These are phyloP conservation scores for Athalia circularis DNA, from an alignment of 2,888 invertebrate species.

Conservation along the genomic window DNA sequence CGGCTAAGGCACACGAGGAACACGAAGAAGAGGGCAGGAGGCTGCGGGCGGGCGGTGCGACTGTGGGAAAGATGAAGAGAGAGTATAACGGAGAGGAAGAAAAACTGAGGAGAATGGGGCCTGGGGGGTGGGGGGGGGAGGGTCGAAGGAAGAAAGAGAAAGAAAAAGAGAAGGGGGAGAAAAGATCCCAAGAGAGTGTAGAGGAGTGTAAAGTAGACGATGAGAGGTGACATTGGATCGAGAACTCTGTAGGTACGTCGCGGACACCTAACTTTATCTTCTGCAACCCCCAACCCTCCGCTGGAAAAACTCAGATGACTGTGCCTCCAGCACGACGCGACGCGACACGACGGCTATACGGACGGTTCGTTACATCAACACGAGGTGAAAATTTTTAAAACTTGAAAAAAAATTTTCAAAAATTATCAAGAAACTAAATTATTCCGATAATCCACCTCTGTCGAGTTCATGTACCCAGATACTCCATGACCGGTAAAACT, in stretches of 20 bases:
- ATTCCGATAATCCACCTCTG: too few species aligned
- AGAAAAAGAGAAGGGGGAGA: constrained; percentile 12
- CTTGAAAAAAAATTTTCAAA: too few species aligned
- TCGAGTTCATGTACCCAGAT: too few species aligned
- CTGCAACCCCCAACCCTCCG: not conserved
- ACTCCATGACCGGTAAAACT: too few species aligned
- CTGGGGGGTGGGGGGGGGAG: too few species aligned
- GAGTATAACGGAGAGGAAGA: constrained; percentile 3
- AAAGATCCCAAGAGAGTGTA: constrained; percentile 30
- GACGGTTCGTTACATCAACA: too few species aligned
- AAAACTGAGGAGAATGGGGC: not conserved
- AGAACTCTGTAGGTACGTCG: constrained; percentile 19
- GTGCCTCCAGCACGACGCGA: too few species aligned
- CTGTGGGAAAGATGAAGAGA: constrained; percentile 15
- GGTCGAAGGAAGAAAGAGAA: not conserved
- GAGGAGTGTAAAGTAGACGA: constrained; percentile 42
- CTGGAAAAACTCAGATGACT: too few species aligned
- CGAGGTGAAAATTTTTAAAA: too few species aligned
- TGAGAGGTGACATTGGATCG: constrained; percentile 40
- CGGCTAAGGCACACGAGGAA: constrained; percentile 30
- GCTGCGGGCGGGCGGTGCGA: constrained; percentile 8
- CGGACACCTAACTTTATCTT: constrained; percentile 5
- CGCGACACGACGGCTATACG: too few species aligned
- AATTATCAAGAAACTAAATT: too few species aligned
- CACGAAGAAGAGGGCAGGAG: not conserved